Base-by-base conservation (phyloP, 2,888 invertebrate species). In the Amiota communis region DNA sequence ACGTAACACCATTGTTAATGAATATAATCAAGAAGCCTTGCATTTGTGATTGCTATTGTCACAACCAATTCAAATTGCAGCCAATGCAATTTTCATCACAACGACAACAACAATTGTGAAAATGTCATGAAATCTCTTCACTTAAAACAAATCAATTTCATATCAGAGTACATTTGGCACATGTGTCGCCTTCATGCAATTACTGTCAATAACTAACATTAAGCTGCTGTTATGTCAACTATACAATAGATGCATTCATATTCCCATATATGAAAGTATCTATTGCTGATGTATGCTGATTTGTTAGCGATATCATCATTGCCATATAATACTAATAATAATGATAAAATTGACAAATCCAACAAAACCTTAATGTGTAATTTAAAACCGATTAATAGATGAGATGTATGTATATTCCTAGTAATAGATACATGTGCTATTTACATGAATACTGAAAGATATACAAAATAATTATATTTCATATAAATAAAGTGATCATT, bases 161-260 rank as follows among this genome's bases (percentile, higher is more conserved):
- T 59, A 36, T 36, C 36, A n/a, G n/a, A n/a, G n/a, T 51, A n/a
- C 53, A 63, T 36, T 36, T 36, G 4, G 46, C 12, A 63, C 46
- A 63, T 63, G 12, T 63, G 63, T 23, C 36, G 1, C 46, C 36
- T n/a, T 13, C 36, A 63, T 63, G 63, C 63, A 63, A 63, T 63
- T 63, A 63, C 20, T 63, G 63, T 63, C 63, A 63, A 63, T 63
- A 63, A 63, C 63, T 63, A 36, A 63, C 36, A 63, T 63, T 63
- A 63, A 12, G 63, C 46, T 36, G 53, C 12, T 51, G 53, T 36
- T 36, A 36, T 36, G 36, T 36, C 36, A 6, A 36, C 36, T 36
- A 36, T 36, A 36, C 36, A 36, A 36, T 36, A 36, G 23, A 36
- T 36, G 36, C 36, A 36, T 36, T 6, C 2, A 36, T 36, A 36